Evolutionary conservation across 92 coral and sea anemone species (phyloP).

Genomic region (Micromussa lordhowensis): DNA sequence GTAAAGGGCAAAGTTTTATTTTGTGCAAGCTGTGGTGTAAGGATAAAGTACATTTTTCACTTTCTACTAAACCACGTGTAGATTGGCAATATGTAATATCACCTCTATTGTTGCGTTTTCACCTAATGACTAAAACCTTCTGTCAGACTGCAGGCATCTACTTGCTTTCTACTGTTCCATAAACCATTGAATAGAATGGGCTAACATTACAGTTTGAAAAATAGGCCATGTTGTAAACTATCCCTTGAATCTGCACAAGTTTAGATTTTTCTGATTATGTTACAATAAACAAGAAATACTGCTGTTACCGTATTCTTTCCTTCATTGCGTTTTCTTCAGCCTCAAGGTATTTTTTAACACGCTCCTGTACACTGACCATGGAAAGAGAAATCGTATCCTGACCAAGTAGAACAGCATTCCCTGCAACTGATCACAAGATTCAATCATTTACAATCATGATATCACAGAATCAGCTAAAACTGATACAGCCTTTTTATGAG

Average conservation of each 20-base stretch:
- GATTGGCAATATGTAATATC: too few relatives aligned
- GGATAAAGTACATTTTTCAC: too few relatives aligned
- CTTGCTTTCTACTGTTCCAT: too few relatives aligned
- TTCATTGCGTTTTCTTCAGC: slow-evolving; percentile 89
- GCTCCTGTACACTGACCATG: slow-evolving; percentile 82
- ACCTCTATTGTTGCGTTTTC: too few relatives aligned
- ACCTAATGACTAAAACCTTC: too few relatives aligned
- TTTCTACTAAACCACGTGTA: too few relatives aligned
- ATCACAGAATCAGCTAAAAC: neutral
- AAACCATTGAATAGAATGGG: too few relatives aligned
- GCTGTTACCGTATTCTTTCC: slow-evolving; percentile 78
- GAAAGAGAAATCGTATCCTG: slow-evolving; percentile 78
- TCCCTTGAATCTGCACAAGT: neutral
- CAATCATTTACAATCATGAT: neutral
- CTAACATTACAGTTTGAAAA: too few relatives aligned
- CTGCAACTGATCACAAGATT: slow-evolving; percentile 25
- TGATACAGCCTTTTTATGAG: neutral
- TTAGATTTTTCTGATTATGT: neutral
- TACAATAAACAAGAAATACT: neutral
- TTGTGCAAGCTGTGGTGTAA: too few relatives aligned
- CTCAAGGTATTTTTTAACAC: slow-evolving; percentile 79
- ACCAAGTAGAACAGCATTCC: slow-evolving; percentile 71
- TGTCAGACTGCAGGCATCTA: too few relatives aligned
- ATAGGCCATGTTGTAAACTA: too few relatives aligned
- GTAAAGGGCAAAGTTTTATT: neutral